phyloP scores from a whole-genome alignment of 2,797 vertebrate genomes.

The Rhadinocentrus ornatus region DNA sequence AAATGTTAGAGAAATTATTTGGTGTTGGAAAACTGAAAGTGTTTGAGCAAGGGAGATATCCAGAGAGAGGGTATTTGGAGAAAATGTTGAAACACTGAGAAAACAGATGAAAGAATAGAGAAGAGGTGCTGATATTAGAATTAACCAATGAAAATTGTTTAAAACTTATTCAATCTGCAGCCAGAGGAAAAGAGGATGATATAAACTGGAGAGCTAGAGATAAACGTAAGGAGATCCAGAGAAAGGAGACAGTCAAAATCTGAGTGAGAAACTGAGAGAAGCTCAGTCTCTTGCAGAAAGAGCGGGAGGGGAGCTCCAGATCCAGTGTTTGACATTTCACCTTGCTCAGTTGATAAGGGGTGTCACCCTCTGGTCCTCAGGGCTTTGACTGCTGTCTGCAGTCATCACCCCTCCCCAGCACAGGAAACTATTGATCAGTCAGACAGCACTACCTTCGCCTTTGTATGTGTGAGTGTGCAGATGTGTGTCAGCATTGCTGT shows the following conservation, averaged over 20 bases:
- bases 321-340: conserved; percentile 83
- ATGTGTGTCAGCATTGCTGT: conserved; percentile 33
- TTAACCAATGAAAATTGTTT: conserved; percentile 35
- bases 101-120: conserved; percentile 35
- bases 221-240: conserved; percentile 33
- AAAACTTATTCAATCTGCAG: conserved; percentile 6
- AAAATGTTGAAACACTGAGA: conserved; percentile 14
- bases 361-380: conserved; percentile 80
- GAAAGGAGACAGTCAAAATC: conserved; percentile 43
- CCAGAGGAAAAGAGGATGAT: conserved; percentile 11
- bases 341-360: conserved; percentile 83
- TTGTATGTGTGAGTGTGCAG: conserved; percentile 48
- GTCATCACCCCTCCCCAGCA: conserved; percentile 78
- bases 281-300: conserved; percentile 30
- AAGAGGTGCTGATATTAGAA: conserved; percentile 43
- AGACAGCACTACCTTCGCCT: conserved; percentile 66
- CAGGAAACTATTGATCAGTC: conserved; percentile 81
- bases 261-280: conserved; percentile 38
- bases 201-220: conserved; percentile 15
- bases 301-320: conserved; percentile 64
- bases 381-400: conserved; percentile 81
- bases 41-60: conserved; percentile 20
- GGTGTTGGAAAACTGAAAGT: conserved; percentile 11
- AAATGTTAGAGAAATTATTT: conserved; percentile 26
- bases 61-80: conserved; percentile 6